Evolutionary conservation across 1,140 invertebrate genomes (phyloP).

Genomic region (Phenacoccus solenopsis): DNA sequence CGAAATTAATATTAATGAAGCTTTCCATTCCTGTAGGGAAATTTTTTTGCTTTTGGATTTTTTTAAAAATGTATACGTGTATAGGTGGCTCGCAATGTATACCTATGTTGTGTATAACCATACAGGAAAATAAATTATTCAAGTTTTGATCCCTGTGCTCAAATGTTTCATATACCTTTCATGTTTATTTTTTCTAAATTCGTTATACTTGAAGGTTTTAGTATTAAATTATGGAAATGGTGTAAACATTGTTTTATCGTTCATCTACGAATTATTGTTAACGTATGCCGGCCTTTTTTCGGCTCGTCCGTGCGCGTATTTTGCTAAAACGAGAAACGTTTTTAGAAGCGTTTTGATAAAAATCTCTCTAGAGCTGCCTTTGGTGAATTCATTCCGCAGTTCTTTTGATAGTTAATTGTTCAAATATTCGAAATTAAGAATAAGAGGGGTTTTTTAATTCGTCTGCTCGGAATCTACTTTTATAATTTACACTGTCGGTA

Average conservation of each 20-base stretch:
- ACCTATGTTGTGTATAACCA: no score
- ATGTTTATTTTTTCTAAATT: background rate
- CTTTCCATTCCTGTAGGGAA: background rate
- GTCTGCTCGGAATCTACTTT: no score
- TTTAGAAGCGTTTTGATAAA: background rate
- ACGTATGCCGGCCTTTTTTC: background rate
- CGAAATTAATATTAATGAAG: constrained; percentile 14
- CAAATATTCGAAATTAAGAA: no score
- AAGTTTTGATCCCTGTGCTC: background rate
- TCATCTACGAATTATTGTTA: background rate
- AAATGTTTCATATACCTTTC: background rate
- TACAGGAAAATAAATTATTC: background rate
- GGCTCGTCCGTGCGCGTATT: no score
- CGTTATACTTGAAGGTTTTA: background rate
- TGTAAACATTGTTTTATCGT: background rate
- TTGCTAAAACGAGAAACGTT: background rate
- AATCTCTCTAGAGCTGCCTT: no score
- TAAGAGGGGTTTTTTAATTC: no score
- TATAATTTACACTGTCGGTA: no score
- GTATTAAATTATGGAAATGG: background rate
- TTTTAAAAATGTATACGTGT: no score
- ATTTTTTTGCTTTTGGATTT: no score
- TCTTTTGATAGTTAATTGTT: no score
- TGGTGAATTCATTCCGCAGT: no score
- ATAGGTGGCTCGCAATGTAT: no score